Conservation (phyloP, 2,888 invertebrate species). For the Seira ritae region DNA sequence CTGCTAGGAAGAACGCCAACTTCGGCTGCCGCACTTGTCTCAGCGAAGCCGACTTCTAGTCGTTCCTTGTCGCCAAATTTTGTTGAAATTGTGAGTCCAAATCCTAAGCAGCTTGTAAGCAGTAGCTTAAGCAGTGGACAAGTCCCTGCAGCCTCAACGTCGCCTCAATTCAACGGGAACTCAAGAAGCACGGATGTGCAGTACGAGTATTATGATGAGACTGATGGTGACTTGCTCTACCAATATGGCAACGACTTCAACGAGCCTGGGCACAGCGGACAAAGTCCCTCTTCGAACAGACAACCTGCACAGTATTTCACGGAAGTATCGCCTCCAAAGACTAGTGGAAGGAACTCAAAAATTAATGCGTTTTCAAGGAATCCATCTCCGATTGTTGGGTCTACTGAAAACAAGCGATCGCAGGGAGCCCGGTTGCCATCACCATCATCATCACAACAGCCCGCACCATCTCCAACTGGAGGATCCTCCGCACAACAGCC, state of each 20-base stretch:
- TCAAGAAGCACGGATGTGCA: conserved; percentile 63
- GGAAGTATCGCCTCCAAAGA: conserved; percentile 29
- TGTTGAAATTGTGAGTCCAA: conserved; percentile 54
- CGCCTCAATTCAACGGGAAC: conserved; percentile 13
- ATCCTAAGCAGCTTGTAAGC: conserved; percentile 42
- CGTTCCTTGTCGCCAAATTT: conserved; percentile 74
- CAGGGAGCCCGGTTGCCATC: not conserved
- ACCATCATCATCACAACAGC: conserved; percentile 15
- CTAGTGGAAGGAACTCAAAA: conserved; percentile 23
- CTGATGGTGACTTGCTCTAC: conserved; percentile 66
- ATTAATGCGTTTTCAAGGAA: not conserved
- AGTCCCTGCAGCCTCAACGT: conserved; percentile 24
- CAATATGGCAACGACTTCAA: conserved; percentile 67
- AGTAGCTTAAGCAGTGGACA: conserved; percentile 33
- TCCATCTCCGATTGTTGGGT: not conserved
- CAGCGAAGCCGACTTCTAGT: conserved; percentile 55
- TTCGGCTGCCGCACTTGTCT: conserved; percentile 55
- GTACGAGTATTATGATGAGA: conserved; percentile 72
- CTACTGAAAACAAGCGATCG: not conserved
- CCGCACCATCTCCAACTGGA: not conserved
- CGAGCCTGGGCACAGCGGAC: conserved; percentile 31
- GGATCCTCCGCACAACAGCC: conserved; percentile 10
- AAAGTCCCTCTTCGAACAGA: conserved; percentile 1
- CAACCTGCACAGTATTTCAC: conserved; percentile 42
- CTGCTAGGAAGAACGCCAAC: conserved; percentile 27